Conservation (phyloP, 2,113 vertebrate species). For the Tor tambroides region DNA sequence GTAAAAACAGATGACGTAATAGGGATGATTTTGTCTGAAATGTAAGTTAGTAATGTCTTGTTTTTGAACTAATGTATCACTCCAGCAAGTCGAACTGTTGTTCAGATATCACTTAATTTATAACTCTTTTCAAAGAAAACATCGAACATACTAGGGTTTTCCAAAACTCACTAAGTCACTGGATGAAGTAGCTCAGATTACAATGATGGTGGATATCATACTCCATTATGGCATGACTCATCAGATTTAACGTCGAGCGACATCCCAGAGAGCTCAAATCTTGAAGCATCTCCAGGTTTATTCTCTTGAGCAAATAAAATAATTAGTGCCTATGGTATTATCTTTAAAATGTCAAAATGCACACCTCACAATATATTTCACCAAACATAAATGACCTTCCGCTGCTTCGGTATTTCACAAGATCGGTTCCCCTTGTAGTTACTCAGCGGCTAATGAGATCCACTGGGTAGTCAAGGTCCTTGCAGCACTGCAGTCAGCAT, state of each 20-base stretch:
- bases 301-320: not conserved
- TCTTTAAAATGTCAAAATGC: conserved; percentile 5
- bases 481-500: conserved; percentile 23
- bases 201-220: not conserved
- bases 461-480: conserved; percentile 28
- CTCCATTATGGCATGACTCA: conserved; percentile 9
- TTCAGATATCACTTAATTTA: too few relatives aligned
- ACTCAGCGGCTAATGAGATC: conserved; percentile 25
- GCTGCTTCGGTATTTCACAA: not conserved
- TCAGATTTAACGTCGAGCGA: not conserved
- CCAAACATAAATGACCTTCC: conserved; percentile 22
- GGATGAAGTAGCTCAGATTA: not conserved
- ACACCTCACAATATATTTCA: not conserved
- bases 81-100: too few relatives aligned
- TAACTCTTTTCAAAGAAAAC: not conserved
- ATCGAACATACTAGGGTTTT: not conserved
- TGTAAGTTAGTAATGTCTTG: too few relatives aligned
- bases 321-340: not conserved
- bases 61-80: too few relatives aligned
- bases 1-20: not conserved
- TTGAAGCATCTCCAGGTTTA: not conserved
- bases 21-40: not conserved
- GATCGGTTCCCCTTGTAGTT: not conserved
- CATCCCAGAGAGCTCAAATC: not conserved
- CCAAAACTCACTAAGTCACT: not conserved